Conservation (phyloP, 2,797 vertebrate genomes). For the Synanceia verrucosa region DNA sequence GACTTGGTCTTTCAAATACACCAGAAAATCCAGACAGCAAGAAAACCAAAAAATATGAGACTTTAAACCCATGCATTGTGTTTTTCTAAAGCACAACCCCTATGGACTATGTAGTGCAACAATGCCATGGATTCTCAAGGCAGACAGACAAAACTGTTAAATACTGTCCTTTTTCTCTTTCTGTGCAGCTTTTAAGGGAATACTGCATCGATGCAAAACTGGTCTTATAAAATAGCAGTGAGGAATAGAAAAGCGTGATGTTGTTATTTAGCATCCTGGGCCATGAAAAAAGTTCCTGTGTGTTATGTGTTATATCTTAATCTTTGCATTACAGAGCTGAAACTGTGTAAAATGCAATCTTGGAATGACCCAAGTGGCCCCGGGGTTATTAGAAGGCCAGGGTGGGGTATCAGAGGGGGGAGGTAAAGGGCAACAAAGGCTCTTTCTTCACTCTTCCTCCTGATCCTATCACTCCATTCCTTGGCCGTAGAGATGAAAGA, state of each 20-base stretch:
- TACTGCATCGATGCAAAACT: slow-evolving; percentile 10
- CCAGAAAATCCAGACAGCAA: slow-evolving; percentile 53
- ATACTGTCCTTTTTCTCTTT: slow-evolving; percentile 38
- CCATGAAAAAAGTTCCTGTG: no score
- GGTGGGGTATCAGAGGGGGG: slow-evolving; percentile 58
- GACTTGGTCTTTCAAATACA: slow-evolving; percentile 69
- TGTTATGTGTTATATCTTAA: not conserved
- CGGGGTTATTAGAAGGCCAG: slow-evolving; percentile 77
- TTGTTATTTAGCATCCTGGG: no score
- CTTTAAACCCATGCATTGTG: slow-evolving; percentile 56
- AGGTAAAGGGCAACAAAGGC: slow-evolving; percentile 78
- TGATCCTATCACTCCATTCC: slow-evolving; percentile 85
- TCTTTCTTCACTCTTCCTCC: slow-evolving; percentile 84
- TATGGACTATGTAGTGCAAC: slow-evolving; percentile 46
- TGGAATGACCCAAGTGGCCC: slow-evolving; percentile 65
- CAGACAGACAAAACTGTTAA: slow-evolving; percentile 35
- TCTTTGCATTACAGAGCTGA: slow-evolving; percentile 29
- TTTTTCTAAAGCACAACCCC: slow-evolving; percentile 33
- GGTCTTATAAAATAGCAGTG: not conserved
- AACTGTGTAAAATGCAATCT: slow-evolving; percentile 41
- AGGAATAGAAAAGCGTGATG: not conserved
- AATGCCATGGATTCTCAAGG: slow-evolving; percentile 36
- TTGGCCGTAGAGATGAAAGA: slow-evolving; percentile 84
- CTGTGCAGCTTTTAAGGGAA: not conserved
- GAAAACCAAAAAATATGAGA: slow-evolving; percentile 52